Base-by-base conservation (phyloP, 2,888 invertebrate species). In the Pimpla rufipes region DNA sequence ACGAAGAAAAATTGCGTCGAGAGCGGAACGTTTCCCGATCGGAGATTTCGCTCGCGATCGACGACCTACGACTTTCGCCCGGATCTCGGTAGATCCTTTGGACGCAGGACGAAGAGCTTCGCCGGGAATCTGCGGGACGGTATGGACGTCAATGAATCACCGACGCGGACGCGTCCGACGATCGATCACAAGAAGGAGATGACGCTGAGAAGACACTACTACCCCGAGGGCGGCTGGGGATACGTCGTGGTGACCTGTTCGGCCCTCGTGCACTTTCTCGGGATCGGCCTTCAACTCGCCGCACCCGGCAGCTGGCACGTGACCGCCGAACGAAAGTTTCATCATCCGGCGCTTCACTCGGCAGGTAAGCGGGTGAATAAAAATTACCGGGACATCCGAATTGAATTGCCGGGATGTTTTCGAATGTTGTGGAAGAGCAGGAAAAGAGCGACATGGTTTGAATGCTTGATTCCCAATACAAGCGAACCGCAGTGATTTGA, bases 151-250 rank as follows among this genome's bases (percentile, higher is more conserved):
- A 85, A 75, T 37, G 77, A 76, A 23, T 57, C 81, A 8, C 74
- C 76, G 18, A 68, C 71, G 10, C 68, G 55, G 13, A 79, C 77
- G 50, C 83, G 81, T 18, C 84, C 85, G 40, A 47, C 76, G 18
- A 80, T 85, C 67, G 90, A 90, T 70, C 86, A 85, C 55, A 88
- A 86, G 50, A 91, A 91, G 75, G 91, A 91, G 81, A 86, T 88
- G 45, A 91, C 91, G 35, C 94, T 96, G 62, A 95, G 96, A 78
- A 94, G 96, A 57, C 96, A 97, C 88, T 97, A 97, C 94, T 97
- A 97, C 93, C 97, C 97, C 11, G 97, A 97, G 94, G 97, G 97
- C 3, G 97, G 97, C 18, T 97, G 97, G 97, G 97, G 97, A 47
- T 97, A 97, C 96, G 95, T 97, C 75, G 95, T 97, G 81, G 95